Base-by-base conservation (phyloP, 2,888 invertebrate genomes). In the Celastrina argiolus region DNA sequence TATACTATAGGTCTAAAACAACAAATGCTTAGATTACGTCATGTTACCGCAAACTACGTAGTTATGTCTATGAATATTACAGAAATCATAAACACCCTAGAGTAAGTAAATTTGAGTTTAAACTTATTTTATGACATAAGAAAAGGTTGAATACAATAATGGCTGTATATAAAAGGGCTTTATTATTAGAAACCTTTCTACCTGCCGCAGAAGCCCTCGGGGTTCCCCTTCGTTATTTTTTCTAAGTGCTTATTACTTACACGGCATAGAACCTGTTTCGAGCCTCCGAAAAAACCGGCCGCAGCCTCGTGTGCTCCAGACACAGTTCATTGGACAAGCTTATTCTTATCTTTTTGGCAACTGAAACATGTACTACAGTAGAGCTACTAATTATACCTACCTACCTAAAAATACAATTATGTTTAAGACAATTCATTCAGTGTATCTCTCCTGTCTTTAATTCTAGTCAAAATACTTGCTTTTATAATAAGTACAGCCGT, bases 261-360 rank as follows among this genome's bases (percentile, higher is more conserved):
- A 61, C 39, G 61, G 39, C 61, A 39, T 61, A 61, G 61, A 61
- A 61, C 61, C 61, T 61, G 61, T 61, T 61, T 36, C 61, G 39
- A 34, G 22, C 39, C 36, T 61, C 18, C 61, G 18, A 61, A 61
- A 61, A 61, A 61, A 36, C 18, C 36, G n/a, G 16, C 31, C 34
- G 4, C 22, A 61, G 16, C 61, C 61, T 26, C 22, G 14, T 39
- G 61, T 18, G 36, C 39, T 45, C 45, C 45, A 18, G 45, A n/a
- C 10, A 16, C 34, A 34, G 61, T 36, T 61, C 22, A 36, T 39
- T 61, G 22, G 18, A 12, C 26, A 36, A 22, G 34, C 18, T 61
- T 22, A 36, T 39, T 12, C 18, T 59, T 18, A 18, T 34, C 59
- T 59, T 31, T 16, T 31, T n/a, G n/a, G n/a, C 31, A 59, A 59